A percentile compares a stretch with the other conserved stretches of the same genome.
Conservation (phyloP, 1,140 invertebrate genomes). For the Drosophila lacertosa region DNA sequence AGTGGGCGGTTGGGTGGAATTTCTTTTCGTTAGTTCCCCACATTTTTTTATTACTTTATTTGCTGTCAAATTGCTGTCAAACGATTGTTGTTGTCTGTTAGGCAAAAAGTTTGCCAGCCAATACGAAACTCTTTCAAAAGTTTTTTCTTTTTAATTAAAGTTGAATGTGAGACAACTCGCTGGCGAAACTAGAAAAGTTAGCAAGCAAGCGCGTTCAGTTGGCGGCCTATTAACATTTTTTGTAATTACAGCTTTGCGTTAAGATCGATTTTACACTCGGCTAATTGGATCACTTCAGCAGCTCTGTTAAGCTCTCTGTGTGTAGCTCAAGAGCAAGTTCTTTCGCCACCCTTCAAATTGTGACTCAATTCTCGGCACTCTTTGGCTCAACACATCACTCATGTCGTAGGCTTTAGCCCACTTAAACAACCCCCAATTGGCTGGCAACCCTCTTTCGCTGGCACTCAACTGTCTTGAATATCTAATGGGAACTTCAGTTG, state of each 20-base stretch:
- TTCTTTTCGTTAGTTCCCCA: slow-evolving; percentile 34
- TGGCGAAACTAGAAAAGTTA: slow-evolving; percentile 8
- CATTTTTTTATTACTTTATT: slow-evolving; percentile 61
- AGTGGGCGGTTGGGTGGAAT: slow-evolving; percentile 19
- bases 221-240: slow-evolving; percentile 27
- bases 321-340: slow-evolving; percentile 14
- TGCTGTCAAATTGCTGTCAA: slow-evolving; percentile 79
- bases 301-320: slow-evolving; percentile 1
- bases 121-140: slow-evolving; percentile 49
- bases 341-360: slow-evolving; percentile 7
- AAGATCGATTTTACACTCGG: not conserved
- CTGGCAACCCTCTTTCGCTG: slow-evolving; percentile 17
- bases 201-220: slow-evolving; percentile 11
- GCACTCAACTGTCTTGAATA: slow-evolving; percentile 28
- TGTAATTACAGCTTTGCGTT: slow-evolving; percentile 11
- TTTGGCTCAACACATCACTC: slow-evolving; percentile 40
- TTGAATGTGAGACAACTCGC: slow-evolving; percentile 50
- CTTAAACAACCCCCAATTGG: slow-evolving; percentile 46
- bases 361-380: slow-evolving; percentile 44
- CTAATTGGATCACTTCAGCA: slow-evolving; percentile 50
- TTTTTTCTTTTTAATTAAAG: slow-evolving; percentile 67
- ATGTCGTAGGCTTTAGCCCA: slow-evolving; percentile 5
- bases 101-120: slow-evolving; percentile 14
- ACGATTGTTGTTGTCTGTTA: slow-evolving; percentile 28
- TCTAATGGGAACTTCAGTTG: slow-evolving; percentile 8